Evolutionary conservation across 30 jellyfish, hydroid and myxozoan genomes (phyloP), one percentile per base, ranked within the genome.

Genomic region (Nemopilema nomurai): DNA sequence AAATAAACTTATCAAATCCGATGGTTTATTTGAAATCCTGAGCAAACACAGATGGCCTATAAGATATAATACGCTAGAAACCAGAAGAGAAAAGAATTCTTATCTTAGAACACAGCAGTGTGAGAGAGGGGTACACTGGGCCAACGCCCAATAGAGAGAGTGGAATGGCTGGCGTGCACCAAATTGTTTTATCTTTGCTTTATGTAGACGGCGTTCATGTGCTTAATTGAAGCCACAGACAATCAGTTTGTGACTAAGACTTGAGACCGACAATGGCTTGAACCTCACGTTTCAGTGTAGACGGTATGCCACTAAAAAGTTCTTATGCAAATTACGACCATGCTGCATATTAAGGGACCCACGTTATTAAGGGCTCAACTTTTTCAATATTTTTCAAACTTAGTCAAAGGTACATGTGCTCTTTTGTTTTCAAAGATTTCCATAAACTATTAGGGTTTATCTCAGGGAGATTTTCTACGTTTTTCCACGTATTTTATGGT

Each of bases 401-500:
- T 74, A 87, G 92, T 89, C 91, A 89, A 89, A 82, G 89, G 80
- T 74, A 89, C 97, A 89, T 89, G 97, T 89, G 97, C 97, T 89
- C 97, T 75, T 89, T 89, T 89, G 97, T 89, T 73, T 81, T 81
- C 81, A 75, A 80, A 69, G 87, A 89, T 89, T 89, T 89, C 97
- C 97, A 89, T 89, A 89, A 89, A 89, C 79, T 80, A 89, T 84
- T 77, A 84, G 80, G 87, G 68, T 74, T 89, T 77, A 69, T 52
- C 80, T 82, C 90, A 28, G 74, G 87, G 81, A 83, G 86, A 71
- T 52, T 69, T 50, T 76, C 51, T 50, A 49, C 32, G 70, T 30
- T 27, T 70, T 70, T 70, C 70, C 33, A 72, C 19, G 92, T 79
- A 83, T 26, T 83, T 83, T 73, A 53, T 7, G 96, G 85, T 51